Percentiles rank a stretch among this genome's conserved stretches.
phyloP scores from a whole-genome alignment of 2,113 vertebrate genomes.

The Pseudolaguvia tuberculata region DNA sequence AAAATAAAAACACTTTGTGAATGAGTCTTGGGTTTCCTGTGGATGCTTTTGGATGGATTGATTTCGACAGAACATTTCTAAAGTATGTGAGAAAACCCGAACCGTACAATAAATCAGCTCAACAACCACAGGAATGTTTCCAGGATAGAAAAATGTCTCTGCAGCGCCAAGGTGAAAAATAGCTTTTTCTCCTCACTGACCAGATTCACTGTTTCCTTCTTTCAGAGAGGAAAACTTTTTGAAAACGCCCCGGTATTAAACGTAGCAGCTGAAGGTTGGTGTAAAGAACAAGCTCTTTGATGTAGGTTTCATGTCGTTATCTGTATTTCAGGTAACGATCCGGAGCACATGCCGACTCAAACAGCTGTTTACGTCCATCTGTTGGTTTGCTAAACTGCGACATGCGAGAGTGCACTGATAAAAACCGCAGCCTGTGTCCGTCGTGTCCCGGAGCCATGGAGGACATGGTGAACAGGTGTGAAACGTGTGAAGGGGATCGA shows the following conservation, averaged over 20 bases:
- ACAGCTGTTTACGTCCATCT: conserved; percentile 15
- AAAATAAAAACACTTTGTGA: neutral
- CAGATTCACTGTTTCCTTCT: neutral
- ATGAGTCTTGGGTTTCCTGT: neutral
- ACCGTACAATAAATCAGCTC: neutral
- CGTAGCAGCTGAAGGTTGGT: neutral
- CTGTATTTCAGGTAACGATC: conserved; percentile 8
- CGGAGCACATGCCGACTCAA: neutral
- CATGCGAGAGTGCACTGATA: neutral
- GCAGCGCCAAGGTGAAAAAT: neutral
- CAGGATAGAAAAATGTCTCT: neutral
- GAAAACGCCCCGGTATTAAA: neutral
- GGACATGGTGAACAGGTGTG: conserved; percentile 7
- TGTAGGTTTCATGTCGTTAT: conserved; percentile 18
- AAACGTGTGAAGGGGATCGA: neutral
- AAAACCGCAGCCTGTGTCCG: conserved; percentile 1
- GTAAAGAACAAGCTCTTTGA: conserved; percentile 6
- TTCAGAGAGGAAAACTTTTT: no score
- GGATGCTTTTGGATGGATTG: no score
- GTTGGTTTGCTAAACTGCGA: neutral
- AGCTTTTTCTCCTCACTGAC: neutral
- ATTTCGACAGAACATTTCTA: no score
- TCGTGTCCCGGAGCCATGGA: neutral
- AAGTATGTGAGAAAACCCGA: neutral
- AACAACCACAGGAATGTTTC: neutral